phyloP scores from a whole-genome alignment of 2,888 invertebrate species.

The Protophormia terraenovae region DNA sequence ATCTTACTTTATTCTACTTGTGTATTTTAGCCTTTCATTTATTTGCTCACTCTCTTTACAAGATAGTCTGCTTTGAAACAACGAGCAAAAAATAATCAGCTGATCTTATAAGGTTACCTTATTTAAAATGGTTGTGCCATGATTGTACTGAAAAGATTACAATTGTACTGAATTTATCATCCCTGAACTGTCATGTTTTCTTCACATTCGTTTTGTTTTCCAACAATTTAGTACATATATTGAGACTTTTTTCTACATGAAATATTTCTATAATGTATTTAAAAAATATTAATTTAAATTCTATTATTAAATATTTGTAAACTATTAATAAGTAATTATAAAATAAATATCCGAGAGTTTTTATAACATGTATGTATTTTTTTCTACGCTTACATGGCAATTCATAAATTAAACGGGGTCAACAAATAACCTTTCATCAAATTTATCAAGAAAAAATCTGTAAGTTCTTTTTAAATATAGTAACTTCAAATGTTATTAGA shows the following conservation, averaged over 20 bases:
- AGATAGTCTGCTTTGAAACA: no score
- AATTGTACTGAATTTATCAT: neutral
- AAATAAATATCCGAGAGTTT: neutral
- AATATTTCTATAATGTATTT: neutral
- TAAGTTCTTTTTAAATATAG: conserved; percentile 12
- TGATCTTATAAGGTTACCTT: no score
- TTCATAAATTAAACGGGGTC: neutral
- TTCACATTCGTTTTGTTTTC: conserved; percentile 7
- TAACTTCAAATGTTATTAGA: neutral
- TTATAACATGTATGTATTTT: neutral
- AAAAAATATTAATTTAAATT: neutral
- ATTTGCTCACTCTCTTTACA: no score
- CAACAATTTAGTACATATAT: neutral
- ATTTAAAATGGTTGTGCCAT: no score
- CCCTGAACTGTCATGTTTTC: neutral
- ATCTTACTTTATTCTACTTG: no score
- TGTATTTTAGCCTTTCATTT: no score
- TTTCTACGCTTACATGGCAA: neutral
- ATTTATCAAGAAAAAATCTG: neutral
- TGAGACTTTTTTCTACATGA: neutral
- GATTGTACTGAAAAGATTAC: no score
- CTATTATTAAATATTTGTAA: neutral
- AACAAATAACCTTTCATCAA: neutral
- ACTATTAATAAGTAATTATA: neutral
- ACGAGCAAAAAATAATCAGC: no score